Base-by-base conservation (phyloP, 2,113 vertebrate species). In the Lonchura striata region DNA sequence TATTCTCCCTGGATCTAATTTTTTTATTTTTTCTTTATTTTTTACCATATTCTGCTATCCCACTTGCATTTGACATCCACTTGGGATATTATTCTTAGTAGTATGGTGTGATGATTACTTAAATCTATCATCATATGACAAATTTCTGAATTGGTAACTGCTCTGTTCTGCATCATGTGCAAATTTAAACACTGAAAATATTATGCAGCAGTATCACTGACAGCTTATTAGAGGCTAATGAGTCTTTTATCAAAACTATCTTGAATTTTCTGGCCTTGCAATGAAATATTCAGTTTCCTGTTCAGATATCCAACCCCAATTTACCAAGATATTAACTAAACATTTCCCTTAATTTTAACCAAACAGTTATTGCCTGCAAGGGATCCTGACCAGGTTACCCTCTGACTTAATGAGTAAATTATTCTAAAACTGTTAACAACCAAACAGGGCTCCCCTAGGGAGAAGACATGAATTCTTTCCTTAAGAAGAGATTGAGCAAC, bases 261-360 rank as follows among this genome's bases (percentile, higher is more conserved):
- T 68, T 87, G 71, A 71, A 54, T 71, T 70, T 13, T 84, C 64
- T 52, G 27, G 12, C 50, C 11, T 79, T 92, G 31, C 27, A 65
- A 82, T 61, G 66, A 79, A 79, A 75, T 86, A 63, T 72, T 81
- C 35, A 20, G 9, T 31, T 39, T 74, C 8, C 13, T 53, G 21
- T 70, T 69, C 66, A 90, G 52, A 25, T 5, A 68, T 70, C 53
- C 59, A 80, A 37, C 22, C 35, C 11, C 31, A 79, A 88, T 97
- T 97, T 96, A 91, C 84, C 59, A 94, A 93, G 78, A 96, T 95
- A 94, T 95, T 96, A 98, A 97, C 91, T 96, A 96, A 98, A 94
- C 50, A 88, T 57, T 75, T 96, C 94, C 89, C 86, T 97, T 97
- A 97, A 97, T 97, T 97, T 96, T 96, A 97, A 94, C 92, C 78